These are phyloP conservation scores for Urocolius indicus DNA, from an alignment of 2,113 vertebrate genomes.

Conservation along the genomic window DNA sequence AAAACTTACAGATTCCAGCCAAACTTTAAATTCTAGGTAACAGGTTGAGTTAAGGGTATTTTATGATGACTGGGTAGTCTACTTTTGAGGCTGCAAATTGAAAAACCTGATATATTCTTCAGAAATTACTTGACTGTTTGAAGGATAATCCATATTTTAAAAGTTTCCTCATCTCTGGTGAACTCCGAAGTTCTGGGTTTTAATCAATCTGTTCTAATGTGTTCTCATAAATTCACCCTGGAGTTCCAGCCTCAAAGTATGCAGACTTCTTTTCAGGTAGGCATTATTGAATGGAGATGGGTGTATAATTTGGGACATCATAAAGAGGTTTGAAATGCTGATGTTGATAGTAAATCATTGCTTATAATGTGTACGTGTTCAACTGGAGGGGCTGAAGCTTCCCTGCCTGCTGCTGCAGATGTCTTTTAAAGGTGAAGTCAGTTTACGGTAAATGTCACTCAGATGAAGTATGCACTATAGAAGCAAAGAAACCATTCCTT, in stretches of 20 bases:
- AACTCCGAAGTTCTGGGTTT: conserved; percentile 2
- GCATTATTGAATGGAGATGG: background rate
- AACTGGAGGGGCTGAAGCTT: background rate
- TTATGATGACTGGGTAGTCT: background rate
- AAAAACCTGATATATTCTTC: conserved; percentile 21
- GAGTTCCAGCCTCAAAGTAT: background rate
- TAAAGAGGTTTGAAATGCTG: background rate
- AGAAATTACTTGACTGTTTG: conserved; percentile 22
- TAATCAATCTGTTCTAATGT: conserved; percentile 7
- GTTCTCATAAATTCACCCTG: conserved; percentile 22
- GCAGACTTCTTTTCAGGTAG: background rate
- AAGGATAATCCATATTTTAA: conserved; percentile 46
- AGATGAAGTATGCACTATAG: conserved; percentile 74
- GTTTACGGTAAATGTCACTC: conserved; percentile 76
- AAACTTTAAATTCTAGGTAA: background rate
- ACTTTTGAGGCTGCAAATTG: background rate
- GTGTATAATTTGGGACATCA: background rate
- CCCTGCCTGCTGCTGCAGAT: conserved; percentile 19
- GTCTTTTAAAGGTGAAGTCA: conserved; percentile 77
- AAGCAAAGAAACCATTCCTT: conserved; percentile 70
- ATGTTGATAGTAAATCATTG: conserved; percentile 11
- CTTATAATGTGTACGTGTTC: background rate
- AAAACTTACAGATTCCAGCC: background rate
- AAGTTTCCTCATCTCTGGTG: conserved; percentile 13
- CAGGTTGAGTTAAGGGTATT: background rate